These are phyloP conservation scores for Stratiolaelaps scimitus DNA, from an alignment of 1,140 invertebrate genomes.

Conservation along the genomic window DNA sequence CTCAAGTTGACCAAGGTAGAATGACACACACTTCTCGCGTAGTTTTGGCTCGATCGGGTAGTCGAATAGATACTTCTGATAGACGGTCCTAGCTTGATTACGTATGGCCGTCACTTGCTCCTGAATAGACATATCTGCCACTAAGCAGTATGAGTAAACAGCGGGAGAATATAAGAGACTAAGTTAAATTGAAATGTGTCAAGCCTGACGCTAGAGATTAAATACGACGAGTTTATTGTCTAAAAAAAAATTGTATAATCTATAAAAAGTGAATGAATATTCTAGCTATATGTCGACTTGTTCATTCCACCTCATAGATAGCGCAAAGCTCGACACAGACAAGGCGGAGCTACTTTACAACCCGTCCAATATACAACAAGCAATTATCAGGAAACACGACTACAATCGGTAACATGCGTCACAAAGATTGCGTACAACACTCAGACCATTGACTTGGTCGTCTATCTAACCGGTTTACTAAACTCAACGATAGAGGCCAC, in stretches of 20 bases:
- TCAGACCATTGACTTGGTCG: background rate
- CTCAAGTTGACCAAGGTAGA: constrained; percentile 64
- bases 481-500: background rate
- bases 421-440: no score
- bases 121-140: constrained; percentile 22
- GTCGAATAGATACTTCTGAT: constrained; percentile 61
- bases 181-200: no score
- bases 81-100: constrained; percentile 26
- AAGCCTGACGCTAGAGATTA: no score
- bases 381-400: no score
- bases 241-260: constrained; percentile 3
- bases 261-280: no score
- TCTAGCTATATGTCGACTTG: no score
- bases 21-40: constrained; percentile 54
- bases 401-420: no score
- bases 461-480: background rate
- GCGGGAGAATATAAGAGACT: no score
- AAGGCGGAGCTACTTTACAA: no score
- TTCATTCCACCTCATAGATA: no score
- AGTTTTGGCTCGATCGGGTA: constrained; percentile 59
- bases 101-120: constrained; percentile 3
- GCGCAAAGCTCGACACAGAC: no score
- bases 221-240: background rate
- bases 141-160: background rate
- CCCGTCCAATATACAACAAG: no score